Base-by-base conservation (phyloP, 2,113 vertebrate species). In the Rhabdomys dilectus region DNA sequence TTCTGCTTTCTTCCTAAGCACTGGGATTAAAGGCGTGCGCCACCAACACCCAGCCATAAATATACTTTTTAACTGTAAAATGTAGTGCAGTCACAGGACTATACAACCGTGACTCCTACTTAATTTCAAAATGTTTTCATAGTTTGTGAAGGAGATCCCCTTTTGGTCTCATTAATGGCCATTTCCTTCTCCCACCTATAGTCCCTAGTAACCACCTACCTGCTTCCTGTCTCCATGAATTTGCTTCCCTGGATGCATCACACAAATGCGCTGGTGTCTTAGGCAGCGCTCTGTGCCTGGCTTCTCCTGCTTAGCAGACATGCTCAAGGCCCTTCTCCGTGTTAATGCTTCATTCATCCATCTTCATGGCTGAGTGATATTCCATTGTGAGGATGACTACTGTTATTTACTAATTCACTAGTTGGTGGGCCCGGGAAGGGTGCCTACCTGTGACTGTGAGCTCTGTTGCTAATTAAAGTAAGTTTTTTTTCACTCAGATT, bases 241-340 rank as follows among this genome's bases (percentile, higher is more conserved):
- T 34, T 7, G 8, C 70, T 56, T 39, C 0, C 4, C 85, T 34
- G 48, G 56, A 64, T 22, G 3, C 39, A 53, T 62, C 56, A 10
- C 5, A 3, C 2, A 53, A 11, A 1, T 3, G 64, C 36, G 31
- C 2, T 36, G 15, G 0, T 1, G 1, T 6, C 10, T 1, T 5
- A 1, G 0, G 3, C 4, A 89, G 36, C 7, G 45, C 45, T 78
- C 8, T 1, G 58, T 42, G 31, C 51, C 51, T 29, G 70, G 72
- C 34, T n/a, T 81, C 75, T 53, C 48, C 36, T 12, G 0, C 12
- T 12, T 4, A 4, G 15, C 16, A 2, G 7, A 2, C 1, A 2
- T 36, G 5, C 7, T 17, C 62, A 2, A 36, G 48, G 31, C 24
- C 36, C 36, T 1, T 5, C 12, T 42, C 0, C 4, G 7, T n/a